phyloP scores from a whole-genome alignment of 1,140 invertebrate species.

The Riptortus pedestris region DNA sequence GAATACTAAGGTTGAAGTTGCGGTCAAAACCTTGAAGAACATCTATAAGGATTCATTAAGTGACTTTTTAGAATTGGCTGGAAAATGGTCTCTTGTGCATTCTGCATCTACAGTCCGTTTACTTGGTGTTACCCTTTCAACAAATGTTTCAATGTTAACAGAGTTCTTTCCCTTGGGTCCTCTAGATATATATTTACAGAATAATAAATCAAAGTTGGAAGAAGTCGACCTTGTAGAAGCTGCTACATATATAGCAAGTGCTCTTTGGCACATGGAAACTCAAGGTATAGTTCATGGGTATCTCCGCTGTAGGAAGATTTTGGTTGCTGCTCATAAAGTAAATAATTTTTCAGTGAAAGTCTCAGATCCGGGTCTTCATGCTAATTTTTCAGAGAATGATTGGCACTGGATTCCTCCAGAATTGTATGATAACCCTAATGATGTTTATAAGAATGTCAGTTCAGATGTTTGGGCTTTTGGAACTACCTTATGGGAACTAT shows the following conservation, averaged over 20 bases:
- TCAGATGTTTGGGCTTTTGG: slow-evolving; percentile 81
- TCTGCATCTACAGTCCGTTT: slow-evolving; percentile 59
- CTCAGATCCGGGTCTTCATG: slow-evolving; percentile 60
- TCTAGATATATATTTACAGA: slow-evolving; percentile 59
- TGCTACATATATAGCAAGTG: slow-evolving; percentile 59
- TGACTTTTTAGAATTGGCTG: slow-evolving; percentile 64
- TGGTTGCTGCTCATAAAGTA: slow-evolving; percentile 55
- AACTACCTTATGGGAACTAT: slow-evolving; percentile 83
- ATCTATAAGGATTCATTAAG: slow-evolving; percentile 46
- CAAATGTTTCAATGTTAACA: slow-evolving; percentile 64
- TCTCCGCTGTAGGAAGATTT: slow-evolving; percentile 70
- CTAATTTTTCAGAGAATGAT: slow-evolving; percentile 43
- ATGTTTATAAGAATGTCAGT: slow-evolving; percentile 48
- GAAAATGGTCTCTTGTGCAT: slow-evolving; percentile 62
- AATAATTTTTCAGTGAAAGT: slow-evolving; percentile 65
- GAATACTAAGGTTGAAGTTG: slow-evolving; percentile 46
- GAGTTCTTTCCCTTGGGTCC: slow-evolving; percentile 68
- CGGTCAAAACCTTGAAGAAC: slow-evolving; percentile 61
- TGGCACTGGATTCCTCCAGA: slow-evolving; percentile 79
- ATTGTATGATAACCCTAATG: slow-evolving; percentile 55
- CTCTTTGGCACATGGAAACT: slow-evolving; percentile 70
- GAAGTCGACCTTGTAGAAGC: slow-evolving; percentile 67
- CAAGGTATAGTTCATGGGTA: slow-evolving; percentile 72
- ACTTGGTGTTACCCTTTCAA: slow-evolving; percentile 62
- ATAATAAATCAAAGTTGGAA: slow-evolving; percentile 45